Evolutionary conservation across 2,797 vertebrate species (phyloP), one percentile per base, ranked within the genome.

Genomic region (Macropodus opercularis): DNA sequence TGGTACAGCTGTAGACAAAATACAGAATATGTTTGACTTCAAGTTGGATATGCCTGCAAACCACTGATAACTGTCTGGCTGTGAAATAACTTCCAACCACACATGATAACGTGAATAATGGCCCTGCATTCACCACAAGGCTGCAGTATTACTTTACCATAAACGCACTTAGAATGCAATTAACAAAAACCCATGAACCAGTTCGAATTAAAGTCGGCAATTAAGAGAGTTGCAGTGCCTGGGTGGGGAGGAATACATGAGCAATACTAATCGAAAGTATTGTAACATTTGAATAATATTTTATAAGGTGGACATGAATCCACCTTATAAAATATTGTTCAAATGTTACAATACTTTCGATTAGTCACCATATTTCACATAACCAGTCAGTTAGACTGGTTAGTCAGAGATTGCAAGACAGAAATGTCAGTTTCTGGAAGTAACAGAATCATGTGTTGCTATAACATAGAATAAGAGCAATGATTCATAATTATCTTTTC

Each of bases 1-100:
- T 83, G 78, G 84, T 89, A 89, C 85, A 89, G 83, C 78, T 86
- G 87, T 86, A 89, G 86, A 90, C 88, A 90, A 89, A 89, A 87
- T 86, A 88, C 69, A 61, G 78, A 88, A 85, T 86, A 77, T 85
- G 85, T 88, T 85, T 81, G 79, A 87, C 87, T 90, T 87, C 83
- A 81, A 73, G 75, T 72, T 69, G 68, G 84, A 88, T 90, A 75
- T 71, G 69, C 70, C 77, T 69, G 77, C 76, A 73, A 87, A 85
- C 53, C 0, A 17, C 79, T 85, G 80, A 88, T 81, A 89, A 86
- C 73, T 47, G 76, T 77, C 68, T 85, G 72, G 50, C 72, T 70
- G 75, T 64, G 67, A 75, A 79, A 70, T 51, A 70, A 80, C 21
- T 44, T 54, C 60, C 21, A 68, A 75, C 56, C 54, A 57, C 60